Conservation (phyloP, 2,888 invertebrate species). For the Andrena dorsata region DNA sequence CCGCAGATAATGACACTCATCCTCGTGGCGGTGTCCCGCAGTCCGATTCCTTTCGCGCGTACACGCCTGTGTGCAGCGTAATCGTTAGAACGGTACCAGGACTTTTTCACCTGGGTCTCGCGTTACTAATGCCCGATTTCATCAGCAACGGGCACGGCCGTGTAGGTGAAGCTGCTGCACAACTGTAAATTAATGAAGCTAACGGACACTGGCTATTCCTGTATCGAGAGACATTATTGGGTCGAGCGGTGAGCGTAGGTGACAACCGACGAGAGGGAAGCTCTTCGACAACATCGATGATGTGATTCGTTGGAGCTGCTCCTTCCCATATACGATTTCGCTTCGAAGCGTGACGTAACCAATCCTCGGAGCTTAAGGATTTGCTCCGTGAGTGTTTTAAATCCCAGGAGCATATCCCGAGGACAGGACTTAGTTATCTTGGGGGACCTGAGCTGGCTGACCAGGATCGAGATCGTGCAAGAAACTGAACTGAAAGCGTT, state of each 20-base stretch:
- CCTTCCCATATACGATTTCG: not conserved
- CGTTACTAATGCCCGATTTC: conserved; percentile 38
- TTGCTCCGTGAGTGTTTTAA: too few relatives aligned
- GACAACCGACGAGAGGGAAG: not conserved
- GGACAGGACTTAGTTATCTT: too few relatives aligned
- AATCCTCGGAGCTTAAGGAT: not conserved
- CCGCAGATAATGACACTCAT: conserved; percentile 61
- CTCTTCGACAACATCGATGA: not conserved
- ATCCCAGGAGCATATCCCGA: too few relatives aligned
- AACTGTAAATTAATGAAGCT: conserved; percentile 7
- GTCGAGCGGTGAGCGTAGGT: conserved; percentile 2
- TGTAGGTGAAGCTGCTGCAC: conserved; percentile 3
- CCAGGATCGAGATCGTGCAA: too few relatives aligned
- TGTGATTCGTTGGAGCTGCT: not conserved
- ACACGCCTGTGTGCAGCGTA: conserved; percentile 6
- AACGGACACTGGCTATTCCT: conserved; percentile 12
- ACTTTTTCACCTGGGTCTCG: conserved; percentile 33
- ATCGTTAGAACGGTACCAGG: conserved; percentile 64
- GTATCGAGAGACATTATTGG: conserved; percentile 7
- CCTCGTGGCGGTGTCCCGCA: conserved; percentile 31
- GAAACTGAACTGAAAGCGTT: too few relatives aligned
- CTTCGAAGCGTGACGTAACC: not conserved
- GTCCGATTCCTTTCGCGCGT: conserved; percentile 14
- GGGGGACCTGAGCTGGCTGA: too few relatives aligned
- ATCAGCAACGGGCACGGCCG: conserved; percentile 19